Evolutionary conservation across 2,888 invertebrate species (phyloP), one percentile per base, ranked within the genome.

Genomic region (Morpho deidamia): DNA sequence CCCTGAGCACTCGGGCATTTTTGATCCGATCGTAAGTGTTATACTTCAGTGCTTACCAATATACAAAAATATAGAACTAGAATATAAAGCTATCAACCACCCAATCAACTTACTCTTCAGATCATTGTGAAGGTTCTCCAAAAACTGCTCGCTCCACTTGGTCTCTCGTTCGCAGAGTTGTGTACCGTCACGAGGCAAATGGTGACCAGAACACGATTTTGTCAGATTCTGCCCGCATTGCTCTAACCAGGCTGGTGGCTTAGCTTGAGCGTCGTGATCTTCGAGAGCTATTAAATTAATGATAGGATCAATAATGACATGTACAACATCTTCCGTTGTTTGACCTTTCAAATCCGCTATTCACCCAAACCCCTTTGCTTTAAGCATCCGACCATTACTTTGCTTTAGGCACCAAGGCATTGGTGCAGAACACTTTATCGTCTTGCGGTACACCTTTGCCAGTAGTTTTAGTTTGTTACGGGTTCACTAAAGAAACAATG

Each of bases 61-160:
- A 41, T 14, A 14, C 33, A 8, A 43, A 8, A 32, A 32, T 32
- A 1, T 11, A 5, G 11, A 33, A 23, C 32, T 9, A 43, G 1
- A 43, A 43, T 8, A 8, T n/a, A 32, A 23, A 42, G 10, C 4
- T 7, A n/a, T 8, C 32, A 9, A 9, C 23, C n/a, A 7, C 23
- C 23, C 7, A 43, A 42, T 34, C 2, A 45, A n/a, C 81, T 71
- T 59, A 92, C 92, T 90, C 72, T 90, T 92, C 7, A 93, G 72
- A 63, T 93, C 92, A 41, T 90, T 81, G 57, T 93, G 92, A 2
- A 94, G 77, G 42, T 85, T 81, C 69, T 90, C 89, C 45, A 94
- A 64, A 62, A 92, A 92, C 61, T 91, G 88, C 32, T 92, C 91
- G 37, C 92, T 93, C 93, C 93, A 93, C 74, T 91, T 92, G 1